Evolutionary conservation across 30 jellyfish, hydroid and myxozoan species (phyloP).

Genomic region (Hydra vulgaris): DNA sequence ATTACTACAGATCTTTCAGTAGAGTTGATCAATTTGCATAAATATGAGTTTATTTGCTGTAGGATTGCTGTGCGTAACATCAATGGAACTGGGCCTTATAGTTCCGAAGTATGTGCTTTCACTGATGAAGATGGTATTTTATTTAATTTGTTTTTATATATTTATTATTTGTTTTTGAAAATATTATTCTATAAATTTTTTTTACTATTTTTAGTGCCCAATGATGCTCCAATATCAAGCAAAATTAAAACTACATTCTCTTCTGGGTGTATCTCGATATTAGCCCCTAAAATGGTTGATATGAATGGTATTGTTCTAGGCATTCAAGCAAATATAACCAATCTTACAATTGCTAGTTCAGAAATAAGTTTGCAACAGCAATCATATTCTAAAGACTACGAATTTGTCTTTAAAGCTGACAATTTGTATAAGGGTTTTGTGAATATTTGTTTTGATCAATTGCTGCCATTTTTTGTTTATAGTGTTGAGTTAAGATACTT

Average conservation of each 20-base stretch:
- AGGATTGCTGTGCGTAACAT: not conserved
- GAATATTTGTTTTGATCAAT: too few relatives aligned
- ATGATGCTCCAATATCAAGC: not conserved
- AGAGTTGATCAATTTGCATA: not conserved
- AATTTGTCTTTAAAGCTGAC: not conserved
- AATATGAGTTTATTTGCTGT: not conserved
- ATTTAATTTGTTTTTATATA: not conserved
- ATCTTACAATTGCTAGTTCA: not conserved
- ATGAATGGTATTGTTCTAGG: not conserved
- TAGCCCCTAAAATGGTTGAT: not conserved
- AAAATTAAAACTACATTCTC: too few relatives aligned
- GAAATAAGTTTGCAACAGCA: not conserved
- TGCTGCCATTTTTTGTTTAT: not conserved
- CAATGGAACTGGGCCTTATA: conserved; percentile 11
- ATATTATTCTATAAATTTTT: too few relatives aligned
- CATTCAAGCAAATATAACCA: not conserved
- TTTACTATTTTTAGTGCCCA: not conserved
- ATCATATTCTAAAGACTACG: not conserved
- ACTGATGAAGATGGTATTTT: conserved; percentile 12
- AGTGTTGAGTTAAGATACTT: not conserved
- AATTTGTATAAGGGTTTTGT: not conserved
- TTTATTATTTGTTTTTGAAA: too few relatives aligned
- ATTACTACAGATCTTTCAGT: not conserved
- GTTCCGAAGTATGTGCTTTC: not conserved
- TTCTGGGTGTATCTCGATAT: not conserved